Percentiles rank a stretch among this genome's conserved stretches.
Conservation (phyloP, 2,797 vertebrate genomes). For the Protonibea diacanthus region DNA sequence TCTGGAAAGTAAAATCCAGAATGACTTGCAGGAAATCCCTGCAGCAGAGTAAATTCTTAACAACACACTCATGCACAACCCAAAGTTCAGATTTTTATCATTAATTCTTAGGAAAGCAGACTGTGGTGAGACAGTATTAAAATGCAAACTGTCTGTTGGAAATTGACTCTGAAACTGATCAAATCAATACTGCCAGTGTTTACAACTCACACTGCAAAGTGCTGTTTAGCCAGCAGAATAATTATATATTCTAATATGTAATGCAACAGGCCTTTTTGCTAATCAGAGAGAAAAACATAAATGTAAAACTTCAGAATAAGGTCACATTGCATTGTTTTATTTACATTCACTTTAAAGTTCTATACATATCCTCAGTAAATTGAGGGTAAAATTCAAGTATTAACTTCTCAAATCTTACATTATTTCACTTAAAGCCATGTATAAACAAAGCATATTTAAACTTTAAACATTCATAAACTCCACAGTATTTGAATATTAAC, state of each 20-base stretch:
- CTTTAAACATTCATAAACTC: conserved; percentile 28
- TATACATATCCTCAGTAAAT: conserved; percentile 72
- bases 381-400: conserved; percentile 73
- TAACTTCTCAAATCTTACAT: conserved; percentile 59
- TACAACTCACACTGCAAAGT: neutral
- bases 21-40: conserved; percentile 14
- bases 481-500: conserved; percentile 47
- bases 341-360: conserved; percentile 61
- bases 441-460: conserved; percentile 52
- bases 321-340: conserved; percentile 69
- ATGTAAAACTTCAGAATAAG: neutral
- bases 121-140: neutral
- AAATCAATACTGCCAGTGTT: neutral
- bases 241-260: neutral
- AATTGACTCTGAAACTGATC: neutral
- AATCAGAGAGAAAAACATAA: neutral
- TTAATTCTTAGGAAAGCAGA: conserved; percentile 1
- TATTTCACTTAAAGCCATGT: conserved; percentile 47
- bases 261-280: neutral
- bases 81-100: neutral
- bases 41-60: neutral
- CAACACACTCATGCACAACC: neutral
- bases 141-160: neutral
- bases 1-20: neutral
- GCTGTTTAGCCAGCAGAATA: neutral